Conservation (phyloP, 2,797 vertebrate genomes). For the Amazonetta brasiliensis region DNA sequence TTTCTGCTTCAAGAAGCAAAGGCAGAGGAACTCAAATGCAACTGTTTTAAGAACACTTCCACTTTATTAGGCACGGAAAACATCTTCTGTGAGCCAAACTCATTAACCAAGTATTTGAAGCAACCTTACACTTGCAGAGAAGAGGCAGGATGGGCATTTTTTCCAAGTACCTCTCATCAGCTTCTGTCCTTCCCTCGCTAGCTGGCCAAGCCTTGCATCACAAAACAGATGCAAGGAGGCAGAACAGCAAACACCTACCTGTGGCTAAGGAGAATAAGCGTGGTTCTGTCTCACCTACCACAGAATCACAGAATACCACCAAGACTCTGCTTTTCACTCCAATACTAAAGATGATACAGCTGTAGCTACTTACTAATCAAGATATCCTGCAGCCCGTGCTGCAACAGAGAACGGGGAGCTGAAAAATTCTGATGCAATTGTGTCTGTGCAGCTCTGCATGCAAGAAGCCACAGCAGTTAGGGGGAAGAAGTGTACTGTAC, state of each 20-base stretch:
- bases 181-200: background rate
- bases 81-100: background rate
- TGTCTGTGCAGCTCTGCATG: background rate
- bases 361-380: background rate
- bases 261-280: background rate
- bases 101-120: constrained; percentile 12
- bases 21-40: background rate
- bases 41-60: background rate
- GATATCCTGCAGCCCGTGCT: background rate
- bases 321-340: background rate
- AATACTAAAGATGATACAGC: background rate
- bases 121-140: background rate
- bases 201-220: background rate
- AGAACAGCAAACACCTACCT: background rate
- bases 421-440: background rate
- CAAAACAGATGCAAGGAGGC: background rate
- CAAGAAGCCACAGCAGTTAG: background rate
- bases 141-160: background rate
- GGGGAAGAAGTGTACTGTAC: background rate
- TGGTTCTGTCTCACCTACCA: background rate
- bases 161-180: background rate
- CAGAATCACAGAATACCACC: no score
- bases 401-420: background rate
- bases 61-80: background rate
- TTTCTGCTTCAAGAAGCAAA: background rate